Base-by-base conservation (phyloP, 2,888 invertebrate species). In the Phymatocera aterrima region DNA sequence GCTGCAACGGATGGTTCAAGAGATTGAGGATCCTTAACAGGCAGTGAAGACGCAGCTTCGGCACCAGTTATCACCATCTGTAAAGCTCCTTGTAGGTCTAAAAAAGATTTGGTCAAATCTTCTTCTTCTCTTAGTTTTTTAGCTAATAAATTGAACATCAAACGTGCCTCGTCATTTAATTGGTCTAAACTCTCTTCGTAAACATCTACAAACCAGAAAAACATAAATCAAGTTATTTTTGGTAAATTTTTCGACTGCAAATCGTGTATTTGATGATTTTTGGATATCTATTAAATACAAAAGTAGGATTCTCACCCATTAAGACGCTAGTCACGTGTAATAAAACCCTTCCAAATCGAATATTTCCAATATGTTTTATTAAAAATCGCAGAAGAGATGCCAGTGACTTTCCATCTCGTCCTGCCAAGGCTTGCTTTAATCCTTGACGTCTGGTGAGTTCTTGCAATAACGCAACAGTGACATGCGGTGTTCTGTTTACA, bases 381-480 rank as follows among this genome's bases (percentile, higher is more conserved):
- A 98, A 91, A 90, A 97, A 99, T 80, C 93, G 93, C 8, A 98
- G 90, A 78, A 98, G 91, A 79, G 91, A 91, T 5, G 92, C 91
- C 37, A 97, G 90, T 1, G 94, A 93, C 82, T 93, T 93, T 72
- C 94, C 94, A 79, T 94, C 93, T 79, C 97, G 92, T 1, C 95
- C 95, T 61, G 94, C 93, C 61, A 98, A 91, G 0, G 98, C 97
- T 80, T 94, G 92, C 85, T 93, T 92, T 24, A 99, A 91, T 0
- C 95, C 96, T 88, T 95, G 94, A 78, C 98, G 93, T 85, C 96
- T 93, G n/a, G 96, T 94, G 80, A 99, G 91, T 91, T 98, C 98
- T 88, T 96, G 96, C 86, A 98, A 92, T 5, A 98, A 92, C 72
- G 95, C 94, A 43, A 97, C 94, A 1, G 97, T 95, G 34, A 94